Evolutionary conservation across 2,888 invertebrate genomes (phyloP), one percentile per base, ranked within the genome.

Genomic region (Clistopyga incitator): DNA sequence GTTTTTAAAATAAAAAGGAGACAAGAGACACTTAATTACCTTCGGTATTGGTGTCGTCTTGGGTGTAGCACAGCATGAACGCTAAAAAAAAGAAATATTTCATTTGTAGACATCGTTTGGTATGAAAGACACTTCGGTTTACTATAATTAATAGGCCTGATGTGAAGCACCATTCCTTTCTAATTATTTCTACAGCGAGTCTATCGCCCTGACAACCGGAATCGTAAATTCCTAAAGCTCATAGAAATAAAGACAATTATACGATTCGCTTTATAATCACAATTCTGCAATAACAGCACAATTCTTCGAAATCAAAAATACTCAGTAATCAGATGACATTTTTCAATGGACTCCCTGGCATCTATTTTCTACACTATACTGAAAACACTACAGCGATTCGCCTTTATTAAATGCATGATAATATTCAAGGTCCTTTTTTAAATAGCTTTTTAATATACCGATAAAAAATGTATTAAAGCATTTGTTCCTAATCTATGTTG

Each of bases 41-140:
- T 96, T 97, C 97, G 93, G 97, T 96, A 94, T 97, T 97, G 92
- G 97, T 95, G 94, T 97, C 97, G 95, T 97, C 97, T 95, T 97
- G 97, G 91, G 97, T 97, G 95, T 97, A 97, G 96, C 97, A 97
- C 95, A 97, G 96, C 97, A 97, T 97, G 96, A 97, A 97, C 94
- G 97, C 97, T 97, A 96, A 93, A 97, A 96, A 95, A 95, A 94
- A 95, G 94, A 91, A 93, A 92, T 90, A 89, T 88, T 80, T 86
- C n/a, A n/a, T n/a, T 88, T 87, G 87, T 42, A 78, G 70, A 52
- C 42, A 64, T 23, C 18, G n/a, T 68, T 47, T 45, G 54, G 20
- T 42, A 23, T 10, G 15, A 18, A 8, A 42, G 1, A 29, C 56
- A 67, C 25, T 1, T 50, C 6, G 4, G 18, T 45, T 50, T n/a